Conservation (phyloP, 2,113 vertebrate genomes). For the Muntiacus reevesi region DNA sequence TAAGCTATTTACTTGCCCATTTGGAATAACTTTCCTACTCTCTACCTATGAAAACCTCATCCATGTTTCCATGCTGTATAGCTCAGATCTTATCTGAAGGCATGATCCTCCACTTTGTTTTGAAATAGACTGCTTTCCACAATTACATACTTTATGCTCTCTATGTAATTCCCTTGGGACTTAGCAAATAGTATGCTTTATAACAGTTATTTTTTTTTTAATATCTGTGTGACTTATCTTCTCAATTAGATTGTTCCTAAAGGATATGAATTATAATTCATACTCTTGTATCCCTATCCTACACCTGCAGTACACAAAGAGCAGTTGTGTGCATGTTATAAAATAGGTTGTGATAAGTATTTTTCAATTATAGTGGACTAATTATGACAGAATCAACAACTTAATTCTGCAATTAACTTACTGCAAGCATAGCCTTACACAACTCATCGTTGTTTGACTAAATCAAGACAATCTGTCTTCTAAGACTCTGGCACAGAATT, state of each 20-base stretch:
- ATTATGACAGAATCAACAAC: background rate
- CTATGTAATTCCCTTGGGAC: background rate
- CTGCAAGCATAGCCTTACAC: background rate
- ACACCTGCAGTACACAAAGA: background rate
- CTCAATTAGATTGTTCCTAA: background rate
- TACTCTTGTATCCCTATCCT: background rate
- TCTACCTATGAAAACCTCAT: background rate
- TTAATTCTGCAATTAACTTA: background rate
- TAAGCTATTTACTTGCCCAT: background rate
- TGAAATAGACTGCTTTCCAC: background rate
- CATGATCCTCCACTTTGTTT: background rate
- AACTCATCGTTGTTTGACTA: constrained; percentile 9
- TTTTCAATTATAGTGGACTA: background rate
- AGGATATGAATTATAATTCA: constrained; percentile 15
- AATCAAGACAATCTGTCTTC: constrained; percentile 3
- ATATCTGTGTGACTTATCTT: background rate
- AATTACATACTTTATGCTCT: background rate
- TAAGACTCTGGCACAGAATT: constrained; percentile 17
- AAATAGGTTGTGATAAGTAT: constrained; percentile 17
- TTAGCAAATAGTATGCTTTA: background rate
- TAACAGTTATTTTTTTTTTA: background rate
- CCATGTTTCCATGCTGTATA: background rate
- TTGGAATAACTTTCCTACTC: background rate
- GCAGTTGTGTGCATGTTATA: background rate
- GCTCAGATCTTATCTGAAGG: background rate